Evolutionary conservation across 2,888 invertebrate genomes (phyloP), one percentile per base, ranked within the genome.

Genomic region (Exocentrus adspersus): DNA sequence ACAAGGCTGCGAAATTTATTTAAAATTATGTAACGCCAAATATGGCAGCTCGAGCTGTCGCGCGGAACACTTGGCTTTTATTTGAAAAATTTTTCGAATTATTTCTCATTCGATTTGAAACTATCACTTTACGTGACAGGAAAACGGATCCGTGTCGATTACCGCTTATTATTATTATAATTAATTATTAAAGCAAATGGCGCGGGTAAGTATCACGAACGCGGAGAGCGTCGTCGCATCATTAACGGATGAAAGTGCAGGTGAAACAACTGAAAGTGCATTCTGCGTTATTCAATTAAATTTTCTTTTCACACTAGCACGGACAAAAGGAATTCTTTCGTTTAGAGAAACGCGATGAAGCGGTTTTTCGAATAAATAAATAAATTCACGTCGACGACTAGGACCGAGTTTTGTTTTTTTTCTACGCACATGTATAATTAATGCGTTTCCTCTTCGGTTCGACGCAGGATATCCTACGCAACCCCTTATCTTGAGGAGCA

Each of bases 221-320:
- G 7, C 16, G 7, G 43, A 21, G 14, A 37, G 12, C 12, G 37
- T 12, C 2, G 4, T 2, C n/a, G 14, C 37, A 9, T 37, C 14
- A n/a, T 37, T 48, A 14, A 7, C 7, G 28, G 43, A 59, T 28
- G 59, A 51, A 50, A 59, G 51, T 41, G 59, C 50, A 50, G 24
- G 24, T 59, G 50, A 59, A 50, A 59, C 32, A 59, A 51, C 43
- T 57, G 68, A 68, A 68, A 68, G 68, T 68, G 64, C 62, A 62
- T 51, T 50, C 45, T n/a, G n/a, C 10, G 20, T 53, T 58, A 65
- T 64, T 62, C 58, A 65, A 65, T 60, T 60, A 65, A 62, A 62
- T 68, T 68, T 68, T 62, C 68, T 66, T 66, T 66, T 65, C 64
- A 62, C 66, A 62, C 60, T 64, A 60, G 57, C 60, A 63, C 63